phyloP scores from a whole-genome alignment of 2,113 vertebrate genomes.

The Oreotragus oreotragus region DNA sequence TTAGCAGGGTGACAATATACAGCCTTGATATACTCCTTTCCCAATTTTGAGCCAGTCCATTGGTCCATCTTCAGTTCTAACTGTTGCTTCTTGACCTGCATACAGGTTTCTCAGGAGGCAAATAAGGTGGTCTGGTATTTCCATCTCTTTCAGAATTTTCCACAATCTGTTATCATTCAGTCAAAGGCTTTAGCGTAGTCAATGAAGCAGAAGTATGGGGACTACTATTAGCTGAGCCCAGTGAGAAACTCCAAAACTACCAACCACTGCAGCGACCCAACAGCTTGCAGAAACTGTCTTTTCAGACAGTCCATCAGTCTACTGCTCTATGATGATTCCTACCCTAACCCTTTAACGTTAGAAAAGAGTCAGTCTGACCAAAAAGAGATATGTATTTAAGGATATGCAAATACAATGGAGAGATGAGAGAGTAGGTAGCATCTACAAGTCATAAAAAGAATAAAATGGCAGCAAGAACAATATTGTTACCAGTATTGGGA shows the following conservation, averaged over 20 bases:
- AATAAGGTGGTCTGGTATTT: background rate
- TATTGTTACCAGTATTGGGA: background rate
- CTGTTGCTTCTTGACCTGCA: background rate
- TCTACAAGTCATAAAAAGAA: background rate
- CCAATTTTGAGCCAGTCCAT: background rate
- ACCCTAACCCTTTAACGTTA: background rate
- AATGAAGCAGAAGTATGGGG: background rate
- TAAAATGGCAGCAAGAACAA: background rate
- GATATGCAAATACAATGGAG: background rate
- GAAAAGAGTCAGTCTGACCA: background rate
- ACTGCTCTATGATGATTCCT: background rate
- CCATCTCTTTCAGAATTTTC: background rate
- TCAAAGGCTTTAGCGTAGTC: background rate
- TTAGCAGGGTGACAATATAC: background rate
- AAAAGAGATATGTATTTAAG: background rate
- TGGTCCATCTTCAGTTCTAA: background rate
- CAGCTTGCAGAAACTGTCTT: background rate
- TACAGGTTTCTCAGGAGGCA: background rate
- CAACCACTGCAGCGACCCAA: too few relatives aligned
- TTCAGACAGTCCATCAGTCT: too few relatives aligned
- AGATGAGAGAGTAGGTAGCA: background rate
- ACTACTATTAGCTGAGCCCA: background rate
- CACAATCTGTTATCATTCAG: background rate
- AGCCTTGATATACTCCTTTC: background rate
- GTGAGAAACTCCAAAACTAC: background rate